These are phyloP conservation scores for Megalopta genalis DNA, from an alignment of 1,140 invertebrate species.

Conservation along the genomic window DNA sequence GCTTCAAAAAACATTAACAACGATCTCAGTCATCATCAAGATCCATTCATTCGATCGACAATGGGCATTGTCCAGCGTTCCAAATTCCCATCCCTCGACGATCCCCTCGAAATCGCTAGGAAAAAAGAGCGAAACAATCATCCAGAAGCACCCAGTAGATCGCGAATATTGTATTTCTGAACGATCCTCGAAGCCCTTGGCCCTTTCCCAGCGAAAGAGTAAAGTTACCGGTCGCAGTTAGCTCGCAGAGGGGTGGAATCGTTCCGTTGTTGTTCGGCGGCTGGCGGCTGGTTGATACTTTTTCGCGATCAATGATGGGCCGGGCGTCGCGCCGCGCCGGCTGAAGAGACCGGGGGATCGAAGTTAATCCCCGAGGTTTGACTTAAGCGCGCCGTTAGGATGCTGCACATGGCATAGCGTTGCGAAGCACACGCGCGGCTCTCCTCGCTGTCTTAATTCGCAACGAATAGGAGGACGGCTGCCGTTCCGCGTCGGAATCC, in stretches of 20 bases:
- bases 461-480: conserved; percentile 17
- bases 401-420: not conserved
- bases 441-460: conserved; percentile 38
- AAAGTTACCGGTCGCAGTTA: not conserved
- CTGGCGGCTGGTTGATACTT: not conserved
- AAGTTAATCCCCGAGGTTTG: conserved; percentile 21
- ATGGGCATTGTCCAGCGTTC: no score
- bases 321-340: no score
- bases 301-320: not conserved
- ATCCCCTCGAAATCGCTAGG: no score
- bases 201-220: not conserved
- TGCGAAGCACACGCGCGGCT: no score
- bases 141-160: not conserved
- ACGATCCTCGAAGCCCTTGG: not conserved
- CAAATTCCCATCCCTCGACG: no score
- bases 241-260: not conserved
- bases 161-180: not conserved
- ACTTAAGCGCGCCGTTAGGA: conserved; percentile 3
- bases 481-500: conserved; percentile 46
- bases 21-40: no score
- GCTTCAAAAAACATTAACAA: no score
- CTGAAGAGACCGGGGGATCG: not conserved
- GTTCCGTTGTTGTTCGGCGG: not conserved
- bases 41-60: no score
- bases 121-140: no score